These are phyloP conservation scores for Hydrolagus colliei DNA, from an alignment of 2,797 vertebrate genomes.

Conservation along the genomic window DNA sequence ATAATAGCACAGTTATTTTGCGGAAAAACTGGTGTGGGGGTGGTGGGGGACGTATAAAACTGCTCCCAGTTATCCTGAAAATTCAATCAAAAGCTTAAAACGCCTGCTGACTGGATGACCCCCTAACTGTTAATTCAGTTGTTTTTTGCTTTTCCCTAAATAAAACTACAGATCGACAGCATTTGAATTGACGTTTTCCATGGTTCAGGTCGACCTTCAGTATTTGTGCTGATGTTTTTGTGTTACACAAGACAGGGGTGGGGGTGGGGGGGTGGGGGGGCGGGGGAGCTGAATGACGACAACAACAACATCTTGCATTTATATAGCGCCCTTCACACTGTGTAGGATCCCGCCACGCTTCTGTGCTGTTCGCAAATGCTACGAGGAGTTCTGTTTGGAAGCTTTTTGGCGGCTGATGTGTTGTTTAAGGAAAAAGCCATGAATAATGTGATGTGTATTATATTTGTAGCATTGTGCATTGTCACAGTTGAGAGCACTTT, in stretches of 20 bases:
- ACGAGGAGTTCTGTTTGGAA: background rate
- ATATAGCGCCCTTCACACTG: no score
- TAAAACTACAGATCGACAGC: background rate
- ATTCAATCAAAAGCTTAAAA: background rate
- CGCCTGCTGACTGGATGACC: background rate
- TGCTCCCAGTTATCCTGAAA: background rate
- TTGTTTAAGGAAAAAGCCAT: background rate
- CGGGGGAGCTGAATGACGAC: no score
- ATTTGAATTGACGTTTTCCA: no score
- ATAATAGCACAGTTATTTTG: background rate
- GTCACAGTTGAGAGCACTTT: background rate
- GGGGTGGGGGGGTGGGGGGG: no score
- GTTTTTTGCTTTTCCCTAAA: background rate
- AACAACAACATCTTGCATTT: no score
- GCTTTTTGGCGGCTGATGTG: background rate
- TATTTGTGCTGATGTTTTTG: no score
- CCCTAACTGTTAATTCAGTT: background rate
- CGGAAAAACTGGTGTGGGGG: background rate
- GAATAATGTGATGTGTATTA: background rate
- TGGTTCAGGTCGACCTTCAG: no score
- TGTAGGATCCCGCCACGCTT: no score
- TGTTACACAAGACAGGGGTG: no score
- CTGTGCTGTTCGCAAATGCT: background rate
- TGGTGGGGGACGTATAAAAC: background rate
- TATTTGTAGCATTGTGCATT: background rate